Percentiles rank a stretch among this genome's conserved stretches.
Conservation (phyloP, 1,140 invertebrate genomes). For the Leptinotarsa texana region DNA sequence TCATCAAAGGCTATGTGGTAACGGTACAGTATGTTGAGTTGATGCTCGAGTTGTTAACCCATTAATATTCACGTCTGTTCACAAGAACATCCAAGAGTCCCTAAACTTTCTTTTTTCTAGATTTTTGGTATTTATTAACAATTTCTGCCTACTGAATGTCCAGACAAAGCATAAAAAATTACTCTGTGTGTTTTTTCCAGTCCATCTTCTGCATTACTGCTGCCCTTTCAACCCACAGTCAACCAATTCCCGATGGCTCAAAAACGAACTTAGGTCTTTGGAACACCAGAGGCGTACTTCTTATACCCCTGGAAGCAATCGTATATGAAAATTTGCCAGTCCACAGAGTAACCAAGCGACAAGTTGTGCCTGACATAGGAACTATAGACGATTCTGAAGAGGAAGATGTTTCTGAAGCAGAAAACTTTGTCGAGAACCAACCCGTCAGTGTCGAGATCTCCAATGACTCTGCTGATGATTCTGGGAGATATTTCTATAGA, state of each 20-base stretch:
- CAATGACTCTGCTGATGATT: no score
- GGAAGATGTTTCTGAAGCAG: not conserved
- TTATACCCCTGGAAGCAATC: not conserved
- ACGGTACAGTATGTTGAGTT: no score
- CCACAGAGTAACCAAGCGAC: not conserved
- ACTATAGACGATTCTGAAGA: not conserved
- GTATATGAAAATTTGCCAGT: not conserved
- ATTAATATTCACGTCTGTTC: no score
- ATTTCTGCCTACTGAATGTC: no score
- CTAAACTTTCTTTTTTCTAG: no score
- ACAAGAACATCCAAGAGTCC: no score
- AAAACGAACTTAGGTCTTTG: not conserved
- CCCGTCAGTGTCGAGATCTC: no score
- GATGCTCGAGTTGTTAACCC: no score
- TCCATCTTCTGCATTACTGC: not conserved
- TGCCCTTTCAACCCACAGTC: not conserved
- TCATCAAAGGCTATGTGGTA: no score
- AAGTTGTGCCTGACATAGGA: not conserved
- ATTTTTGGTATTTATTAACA: no score
- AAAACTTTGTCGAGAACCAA: no score
- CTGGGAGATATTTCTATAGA: no score
- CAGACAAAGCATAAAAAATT: not conserved
- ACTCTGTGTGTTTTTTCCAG: not conserved
- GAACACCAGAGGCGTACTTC: not conserved
- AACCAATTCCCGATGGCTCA: not conserved